Base-by-base conservation (phyloP, 2,888 invertebrate genomes). In the Drosophila birchii region DNA sequence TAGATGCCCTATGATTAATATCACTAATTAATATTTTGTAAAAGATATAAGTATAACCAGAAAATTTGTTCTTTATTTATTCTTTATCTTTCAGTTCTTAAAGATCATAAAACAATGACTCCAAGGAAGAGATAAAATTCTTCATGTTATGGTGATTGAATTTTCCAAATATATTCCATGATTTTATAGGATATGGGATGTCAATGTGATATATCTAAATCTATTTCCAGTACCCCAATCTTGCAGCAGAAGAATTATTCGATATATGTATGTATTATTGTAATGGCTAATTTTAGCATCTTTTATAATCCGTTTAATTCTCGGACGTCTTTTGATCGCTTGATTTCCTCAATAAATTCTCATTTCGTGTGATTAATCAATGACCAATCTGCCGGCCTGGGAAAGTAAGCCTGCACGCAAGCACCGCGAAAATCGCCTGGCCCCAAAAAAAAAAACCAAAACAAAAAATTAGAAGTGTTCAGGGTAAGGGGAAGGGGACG, bases 251-350 rank as follows among this genome's bases (percentile, higher is more conserved):
- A 26, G 26, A 20, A 32, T 63, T 32, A 64, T 63, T 47, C 18
- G 14, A 36, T 18, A 68, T 34, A 34, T 36, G 23, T 34, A 34
- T 23, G 23, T 23, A 8, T 29, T 63, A 29, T 32, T 51, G 69
- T 69, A 66, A 68, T 66, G 69, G 5, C 64, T 66, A 53, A 68
- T 68, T 66, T 69, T 68, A 68, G 74, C 72, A 43, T 57, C 73
- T 41, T 41, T 36, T 29, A 18, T 38, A 45, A 51, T 41, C 53
- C 41, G 53, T 29, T 73, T 53, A 57, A 45, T 62, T 73, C 57
- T 62, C 43, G 55, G 56, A 23, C 62, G 47, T 55, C 47, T 70
- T 53, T 61, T 71, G 73, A 73, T 71, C 62, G 57, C 63, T 63
- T 68, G 64, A 66, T 66, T 66, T 66, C 69, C 64, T 44, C 64